Base-by-base conservation (phyloP, 2,113 vertebrate genomes). In the Scortum barcoo region DNA sequence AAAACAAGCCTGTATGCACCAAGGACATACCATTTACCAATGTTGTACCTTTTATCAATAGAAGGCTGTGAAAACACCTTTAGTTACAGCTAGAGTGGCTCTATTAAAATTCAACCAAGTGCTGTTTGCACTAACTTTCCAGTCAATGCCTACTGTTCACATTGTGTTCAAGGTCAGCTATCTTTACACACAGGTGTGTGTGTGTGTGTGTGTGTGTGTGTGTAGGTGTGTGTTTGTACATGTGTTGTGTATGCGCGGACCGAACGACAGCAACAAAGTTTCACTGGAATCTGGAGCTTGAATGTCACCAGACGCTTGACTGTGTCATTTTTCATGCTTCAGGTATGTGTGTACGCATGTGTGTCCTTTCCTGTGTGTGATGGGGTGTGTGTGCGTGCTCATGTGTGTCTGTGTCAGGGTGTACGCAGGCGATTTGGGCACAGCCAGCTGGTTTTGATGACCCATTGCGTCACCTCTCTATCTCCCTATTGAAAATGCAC, bases 21-120 rank as follows among this genome's bases (percentile, higher is more conserved):
- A 85, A 93, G 84, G 85, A 91, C 81, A 57, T 6, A 72, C 20
- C 72, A 28, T 82, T 80, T 77, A 68, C 60, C 40, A 33, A 5
- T 30, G 65, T 26, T 60, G 54, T 10, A 13, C 65, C 50, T 58
- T 81, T 86, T 60, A 76, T 86, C 80, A 85, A 48, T 33, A 30
- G 51, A 51, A 48, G 58, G 26, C 24, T 17, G 54, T 44, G 26
- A 73, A 78, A 74, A 63, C 57, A 67, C 38, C 74, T 80, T 78
- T 40, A 48, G 66, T 76, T 70, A 26, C 30, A 46, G 76, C 14
- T 16, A 16, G 60, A 68, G 72, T 46, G 48, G 19, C 57, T 86
- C 79, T 67, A 86, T 92, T 92, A 88, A 85, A 86, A 86, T 88
- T 88, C 90, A 88, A 74, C 88, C 79, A 63, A 78, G 70, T 40